These are phyloP conservation scores for Amazona guildingii DNA, from an alignment of 2,113 vertebrate species.

Conservation along the genomic window DNA sequence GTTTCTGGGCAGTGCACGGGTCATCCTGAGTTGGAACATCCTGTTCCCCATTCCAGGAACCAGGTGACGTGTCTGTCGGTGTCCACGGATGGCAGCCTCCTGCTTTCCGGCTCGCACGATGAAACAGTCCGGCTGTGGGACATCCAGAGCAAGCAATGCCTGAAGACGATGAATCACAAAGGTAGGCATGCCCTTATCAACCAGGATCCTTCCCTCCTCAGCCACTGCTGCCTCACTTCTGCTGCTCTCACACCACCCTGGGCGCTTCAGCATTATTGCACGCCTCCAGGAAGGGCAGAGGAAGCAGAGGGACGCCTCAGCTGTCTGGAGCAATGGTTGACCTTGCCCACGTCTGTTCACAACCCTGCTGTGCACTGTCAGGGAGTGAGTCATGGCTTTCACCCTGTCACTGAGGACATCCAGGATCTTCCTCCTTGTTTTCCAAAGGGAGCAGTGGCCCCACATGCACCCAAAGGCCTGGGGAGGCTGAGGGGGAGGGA, in stretches of 20 bases:
- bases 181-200: conserved; percentile 73
- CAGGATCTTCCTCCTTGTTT: conserved; percentile 9
- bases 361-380: not conserved
- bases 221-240: not conserved
- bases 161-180: conserved; percentile 88
- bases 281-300: not conserved
- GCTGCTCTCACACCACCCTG: not conserved
- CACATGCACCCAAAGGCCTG: not conserved
- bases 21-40: not conserved
- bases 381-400: conserved; percentile 31
- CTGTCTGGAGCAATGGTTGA: not conserved
- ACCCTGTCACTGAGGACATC: not conserved
- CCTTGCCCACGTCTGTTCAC: not conserved
- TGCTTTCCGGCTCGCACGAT: conserved; percentile 92
- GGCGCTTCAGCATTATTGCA: not conserved
- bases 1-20: not conserved
- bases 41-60: conserved; percentile 78
- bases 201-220: not conserved
- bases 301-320: not conserved
- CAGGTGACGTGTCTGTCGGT: conserved; percentile 92
- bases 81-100: conserved; percentile 87
- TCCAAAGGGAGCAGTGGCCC: not conserved
- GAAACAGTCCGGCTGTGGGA: conserved; percentile 93
- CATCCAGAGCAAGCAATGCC: conserved; percentile 92
- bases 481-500: not conserved